Conservation (phyloP, 1,140 invertebrate genomes). For the Scaptomyza graminum region DNA sequence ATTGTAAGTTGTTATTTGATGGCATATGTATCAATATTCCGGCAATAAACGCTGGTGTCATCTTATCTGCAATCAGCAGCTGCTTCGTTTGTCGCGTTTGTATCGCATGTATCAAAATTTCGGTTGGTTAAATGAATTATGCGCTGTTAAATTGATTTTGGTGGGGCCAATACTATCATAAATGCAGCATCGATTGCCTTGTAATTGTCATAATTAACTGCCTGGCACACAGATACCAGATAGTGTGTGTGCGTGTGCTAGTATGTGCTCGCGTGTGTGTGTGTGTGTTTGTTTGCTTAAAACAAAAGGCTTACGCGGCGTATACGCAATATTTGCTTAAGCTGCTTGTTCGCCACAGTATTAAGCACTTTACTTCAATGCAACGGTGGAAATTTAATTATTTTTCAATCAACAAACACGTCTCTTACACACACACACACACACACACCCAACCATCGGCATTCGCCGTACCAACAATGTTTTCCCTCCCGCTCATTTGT, state of each 20-base stretch:
- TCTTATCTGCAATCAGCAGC: conserved; percentile 26
- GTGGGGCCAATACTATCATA: conserved; percentile 30
- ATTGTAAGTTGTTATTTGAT: no score
- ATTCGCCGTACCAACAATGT: not conserved
- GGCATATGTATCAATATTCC: not conserved
- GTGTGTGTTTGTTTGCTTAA: conserved; percentile 30
- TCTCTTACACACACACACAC: not conserved
- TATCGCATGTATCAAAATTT: not conserved
- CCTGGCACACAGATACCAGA: not conserved
- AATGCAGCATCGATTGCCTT: conserved; percentile 51
- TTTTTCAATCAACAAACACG: conserved; percentile 60
- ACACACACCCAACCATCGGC: not conserved
- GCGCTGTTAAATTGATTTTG: conserved; percentile 51
- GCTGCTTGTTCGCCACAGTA: conserved; percentile 13
- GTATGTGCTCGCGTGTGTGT: no score
- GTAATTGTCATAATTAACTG: conserved; percentile 61
- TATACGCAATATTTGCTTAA: conserved; percentile 44
- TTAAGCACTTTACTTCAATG: conserved; percentile 39
- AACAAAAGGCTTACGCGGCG: conserved; percentile 46
- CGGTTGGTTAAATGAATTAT: conserved; percentile 52
- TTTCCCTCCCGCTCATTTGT: conserved; percentile 2
- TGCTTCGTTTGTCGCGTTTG: not conserved
- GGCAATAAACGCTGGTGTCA: conserved; percentile 4
- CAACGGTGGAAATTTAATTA: conserved; percentile 49
- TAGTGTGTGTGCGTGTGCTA: not conserved